phyloP scores from a whole-genome alignment of 2,888 invertebrate species.

The Drosophila infuscata region DNA sequence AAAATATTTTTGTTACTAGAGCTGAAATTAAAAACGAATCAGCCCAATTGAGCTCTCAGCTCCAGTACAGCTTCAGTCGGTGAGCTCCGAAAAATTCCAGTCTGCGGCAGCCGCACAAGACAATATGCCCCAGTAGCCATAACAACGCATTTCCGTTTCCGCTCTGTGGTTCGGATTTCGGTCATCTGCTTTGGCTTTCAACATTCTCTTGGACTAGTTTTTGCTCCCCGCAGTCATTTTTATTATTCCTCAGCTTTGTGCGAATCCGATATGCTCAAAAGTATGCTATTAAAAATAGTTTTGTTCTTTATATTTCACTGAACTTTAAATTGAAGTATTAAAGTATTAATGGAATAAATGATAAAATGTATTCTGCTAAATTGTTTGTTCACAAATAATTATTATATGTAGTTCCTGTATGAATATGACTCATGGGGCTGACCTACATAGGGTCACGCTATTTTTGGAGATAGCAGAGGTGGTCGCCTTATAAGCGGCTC shows the following conservation, averaged over 20 bases:
- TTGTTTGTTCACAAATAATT: not conserved
- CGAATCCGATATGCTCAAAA: constrained; percentile 11
- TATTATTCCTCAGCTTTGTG: constrained; percentile 2
- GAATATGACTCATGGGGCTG: too few relatives aligned
- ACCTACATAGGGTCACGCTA: too few relatives aligned
- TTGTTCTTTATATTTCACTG: not conserved
- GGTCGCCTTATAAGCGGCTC: too few relatives aligned
- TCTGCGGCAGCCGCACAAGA: constrained; percentile 24
- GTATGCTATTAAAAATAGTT: constrained; percentile 12
- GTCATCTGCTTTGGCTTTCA: constrained; percentile 15
- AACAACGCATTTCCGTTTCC: constrained; percentile 55
- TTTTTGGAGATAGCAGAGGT: too few relatives aligned
- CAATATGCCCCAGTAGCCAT: constrained; percentile 47
- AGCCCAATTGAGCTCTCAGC: constrained; percentile 14
- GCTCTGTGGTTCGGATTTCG: constrained; percentile 22
- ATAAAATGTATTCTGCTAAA: not conserved
- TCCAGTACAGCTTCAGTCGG: not conserved
- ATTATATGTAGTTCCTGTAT: not conserved
- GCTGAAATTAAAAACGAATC: constrained; percentile 44
- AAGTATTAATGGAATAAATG: not conserved
- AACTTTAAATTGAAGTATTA: too few relatives aligned
- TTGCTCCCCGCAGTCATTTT: not conserved
- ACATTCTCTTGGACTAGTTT: not conserved
- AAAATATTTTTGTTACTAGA: constrained; percentile 44
- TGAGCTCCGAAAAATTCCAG: not conserved